A percentile compares a stretch with the other conserved stretches of the same genome.
Evolutionary conservation across 2,888 invertebrate genomes (phyloP).

Genomic region (Cryptus armator): DNA sequence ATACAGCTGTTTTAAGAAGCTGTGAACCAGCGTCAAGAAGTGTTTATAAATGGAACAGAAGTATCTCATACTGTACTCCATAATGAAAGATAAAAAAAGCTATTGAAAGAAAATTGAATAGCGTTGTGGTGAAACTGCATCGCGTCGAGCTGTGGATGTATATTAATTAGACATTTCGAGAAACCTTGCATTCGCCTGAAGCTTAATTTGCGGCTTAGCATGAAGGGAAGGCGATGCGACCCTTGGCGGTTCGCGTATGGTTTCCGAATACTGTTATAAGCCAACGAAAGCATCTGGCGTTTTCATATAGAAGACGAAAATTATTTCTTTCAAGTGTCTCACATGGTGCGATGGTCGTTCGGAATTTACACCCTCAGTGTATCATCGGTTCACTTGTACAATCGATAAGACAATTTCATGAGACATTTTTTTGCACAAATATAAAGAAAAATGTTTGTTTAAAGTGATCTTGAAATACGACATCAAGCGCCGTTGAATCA

Average conservation of each 20-base stretch:
- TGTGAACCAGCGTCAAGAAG: background rate
- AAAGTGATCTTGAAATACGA: too few species aligned
- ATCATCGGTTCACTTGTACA: too few species aligned
- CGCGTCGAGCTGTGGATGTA: background rate
- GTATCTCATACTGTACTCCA: background rate
- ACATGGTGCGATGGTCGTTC: background rate
- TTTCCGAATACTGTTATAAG: conserved; percentile 73
- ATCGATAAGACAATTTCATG: too few species aligned
- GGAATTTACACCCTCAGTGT: background rate
- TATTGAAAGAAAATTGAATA: background rate
- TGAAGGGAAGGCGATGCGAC: conserved; percentile 40
- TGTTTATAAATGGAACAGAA: background rate
- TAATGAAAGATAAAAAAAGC: background rate
- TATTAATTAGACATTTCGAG: conserved; percentile 59
- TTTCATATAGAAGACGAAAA: conserved; percentile 27
- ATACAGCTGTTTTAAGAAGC: background rate
- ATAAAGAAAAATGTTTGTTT: too few species aligned
- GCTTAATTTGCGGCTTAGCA: conserved; percentile 58
- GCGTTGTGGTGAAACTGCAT: background rate
- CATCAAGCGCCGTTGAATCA: background rate
- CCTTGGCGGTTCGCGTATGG: conserved; percentile 60
- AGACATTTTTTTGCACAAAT: background rate
- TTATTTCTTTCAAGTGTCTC: background rate
- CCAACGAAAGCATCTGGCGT: conserved; percentile 48
- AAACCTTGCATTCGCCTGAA: conserved; percentile 60